Evolutionary conservation across 2,888 invertebrate genomes (phyloP).

Genomic region (Latrodectus hesperus): DNA sequence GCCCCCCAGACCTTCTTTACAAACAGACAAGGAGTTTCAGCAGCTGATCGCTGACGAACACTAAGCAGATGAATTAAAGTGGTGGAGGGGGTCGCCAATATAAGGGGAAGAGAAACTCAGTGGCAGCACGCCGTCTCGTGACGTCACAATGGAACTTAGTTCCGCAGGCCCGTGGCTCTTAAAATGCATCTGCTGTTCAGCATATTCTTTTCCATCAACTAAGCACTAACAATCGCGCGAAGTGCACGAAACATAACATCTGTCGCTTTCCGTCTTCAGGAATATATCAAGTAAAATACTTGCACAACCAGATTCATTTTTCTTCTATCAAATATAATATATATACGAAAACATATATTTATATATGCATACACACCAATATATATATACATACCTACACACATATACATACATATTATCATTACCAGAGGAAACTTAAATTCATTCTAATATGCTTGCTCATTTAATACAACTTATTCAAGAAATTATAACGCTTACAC

Average conservation of each 20-base stretch:
- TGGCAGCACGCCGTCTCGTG: slow-evolving; percentile 67
- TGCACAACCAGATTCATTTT: not conserved
- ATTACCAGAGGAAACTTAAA: too few relatives aligned
- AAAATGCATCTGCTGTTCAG: slow-evolving; percentile 37
- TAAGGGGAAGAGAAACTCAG: slow-evolving; percentile 28
- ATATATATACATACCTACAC: too few relatives aligned
- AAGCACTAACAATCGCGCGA: not conserved
- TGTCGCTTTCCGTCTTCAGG: not conserved
- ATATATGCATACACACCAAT: too few relatives aligned
- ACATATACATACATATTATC: too few relatives aligned
- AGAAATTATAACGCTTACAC: too few relatives aligned
- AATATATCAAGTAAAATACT: not conserved
- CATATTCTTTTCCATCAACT: not conserved
- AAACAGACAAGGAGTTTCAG: slow-evolving; percentile 27
- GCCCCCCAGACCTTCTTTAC: not conserved
- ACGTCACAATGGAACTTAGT: slow-evolving; percentile 62
- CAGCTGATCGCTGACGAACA: slow-evolving; percentile 63
- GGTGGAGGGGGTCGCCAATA: slow-evolving; percentile 17
- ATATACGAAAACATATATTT: too few relatives aligned
- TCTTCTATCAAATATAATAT: too few relatives aligned
- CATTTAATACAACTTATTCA: too few relatives aligned
- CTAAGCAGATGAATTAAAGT: slow-evolving; percentile 44
- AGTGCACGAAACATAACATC: not conserved
- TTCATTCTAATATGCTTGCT: too few relatives aligned
- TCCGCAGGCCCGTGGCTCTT: slow-evolving; percentile 32